Conservation (phyloP, 2,113 vertebrate genomes). For the Trinectes maculatus region DNA sequence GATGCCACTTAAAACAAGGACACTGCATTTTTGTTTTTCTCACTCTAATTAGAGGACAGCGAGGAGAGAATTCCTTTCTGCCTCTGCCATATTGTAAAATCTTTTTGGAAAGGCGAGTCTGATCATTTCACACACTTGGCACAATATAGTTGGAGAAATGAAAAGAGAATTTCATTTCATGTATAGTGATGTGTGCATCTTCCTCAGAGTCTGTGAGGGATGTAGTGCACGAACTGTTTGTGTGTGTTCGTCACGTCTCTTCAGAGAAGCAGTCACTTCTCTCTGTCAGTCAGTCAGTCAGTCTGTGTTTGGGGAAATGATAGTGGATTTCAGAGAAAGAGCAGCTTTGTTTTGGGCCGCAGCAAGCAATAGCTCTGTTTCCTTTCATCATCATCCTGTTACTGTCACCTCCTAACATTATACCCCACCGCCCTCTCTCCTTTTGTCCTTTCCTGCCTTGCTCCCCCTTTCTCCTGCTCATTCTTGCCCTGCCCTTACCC, state of each 20-base stretch:
- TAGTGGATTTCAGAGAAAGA: constrained; percentile 67
- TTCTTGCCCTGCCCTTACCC: constrained; percentile 33
- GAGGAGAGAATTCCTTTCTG: constrained; percentile 52
- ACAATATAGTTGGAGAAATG: constrained; percentile 52
- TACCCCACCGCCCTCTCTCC: constrained; percentile 64
- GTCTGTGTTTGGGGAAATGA: constrained; percentile 73
- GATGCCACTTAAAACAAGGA: constrained; percentile 77
- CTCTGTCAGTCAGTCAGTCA: constrained; percentile 56
- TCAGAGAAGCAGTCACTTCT: constrained; percentile 64
- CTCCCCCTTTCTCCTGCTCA: constrained; percentile 51
- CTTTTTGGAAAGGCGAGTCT: constrained; percentile 47
- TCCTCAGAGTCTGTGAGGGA: constrained; percentile 22
- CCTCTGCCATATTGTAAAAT: constrained; percentile 55
- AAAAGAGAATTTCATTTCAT: too few species aligned
- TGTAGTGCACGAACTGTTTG: constrained; percentile 12
- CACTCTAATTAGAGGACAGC: constrained; percentile 68
- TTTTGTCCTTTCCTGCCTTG: constrained; percentile 64
- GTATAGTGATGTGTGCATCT: constrained; percentile 16
- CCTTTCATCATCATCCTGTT: constrained; percentile 77
- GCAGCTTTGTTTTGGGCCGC: constrained; percentile 67
- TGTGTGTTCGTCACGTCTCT: constrained; percentile 51
- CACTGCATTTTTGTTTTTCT: constrained; percentile 43
- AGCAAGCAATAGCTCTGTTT: constrained; percentile 62
- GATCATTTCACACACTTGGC: constrained; percentile 73
- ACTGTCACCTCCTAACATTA: constrained; percentile 67